A percentile compares a stretch with the other conserved stretches of the same genome.
These are phyloP conservation scores for Leuciscus waleckii DNA, from an alignment of 2,797 vertebrate species.

Conservation along the genomic window DNA sequence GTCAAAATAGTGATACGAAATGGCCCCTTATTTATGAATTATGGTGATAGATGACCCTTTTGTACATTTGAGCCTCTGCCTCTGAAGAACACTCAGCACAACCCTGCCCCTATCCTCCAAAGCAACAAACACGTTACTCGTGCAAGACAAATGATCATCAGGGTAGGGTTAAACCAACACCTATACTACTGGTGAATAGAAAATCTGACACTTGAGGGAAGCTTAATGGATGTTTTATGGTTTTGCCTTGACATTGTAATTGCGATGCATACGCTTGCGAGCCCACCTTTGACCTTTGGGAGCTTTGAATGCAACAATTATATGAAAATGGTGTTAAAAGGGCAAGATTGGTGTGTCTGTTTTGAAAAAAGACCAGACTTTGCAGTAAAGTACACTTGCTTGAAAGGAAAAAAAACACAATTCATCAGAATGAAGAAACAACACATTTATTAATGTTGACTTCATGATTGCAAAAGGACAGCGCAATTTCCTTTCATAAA, in stretches of 20 bases:
- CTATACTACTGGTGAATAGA: constrained; percentile 42
- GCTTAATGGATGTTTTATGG: constrained; percentile 55
- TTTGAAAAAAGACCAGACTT: constrained; percentile 42
- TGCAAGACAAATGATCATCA: constrained; percentile 65
- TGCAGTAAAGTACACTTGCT: constrained; percentile 8
- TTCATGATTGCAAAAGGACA: constrained; percentile 46
- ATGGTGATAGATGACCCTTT: not conserved
- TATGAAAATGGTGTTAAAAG: constrained; percentile 52
- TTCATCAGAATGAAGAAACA: constrained; percentile 41
- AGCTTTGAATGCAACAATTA: constrained; percentile 21
- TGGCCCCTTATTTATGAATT: not conserved
- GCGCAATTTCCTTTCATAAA: constrained; percentile 47
- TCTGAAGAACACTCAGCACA: not conserved
- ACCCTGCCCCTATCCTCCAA: constrained; percentile 40
- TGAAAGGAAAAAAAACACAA: constrained; percentile 48
- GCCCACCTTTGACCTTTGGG: constrained; percentile 50
- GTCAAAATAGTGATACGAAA: not conserved
- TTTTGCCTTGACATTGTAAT: constrained; percentile 61
- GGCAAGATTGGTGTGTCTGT: constrained; percentile 49
- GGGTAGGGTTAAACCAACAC: constrained; percentile 74
- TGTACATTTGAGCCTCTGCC: not conserved
- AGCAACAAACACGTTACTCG: constrained; percentile 64
- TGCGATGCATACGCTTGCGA: constrained; percentile 48
- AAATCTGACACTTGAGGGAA: constrained; percentile 46
- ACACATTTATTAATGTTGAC: constrained; percentile 28